Evolutionary conservation across 2,888 invertebrate genomes (phyloP), one percentile per base, ranked within the genome.

Genomic region (Mythimna vitellina): DNA sequence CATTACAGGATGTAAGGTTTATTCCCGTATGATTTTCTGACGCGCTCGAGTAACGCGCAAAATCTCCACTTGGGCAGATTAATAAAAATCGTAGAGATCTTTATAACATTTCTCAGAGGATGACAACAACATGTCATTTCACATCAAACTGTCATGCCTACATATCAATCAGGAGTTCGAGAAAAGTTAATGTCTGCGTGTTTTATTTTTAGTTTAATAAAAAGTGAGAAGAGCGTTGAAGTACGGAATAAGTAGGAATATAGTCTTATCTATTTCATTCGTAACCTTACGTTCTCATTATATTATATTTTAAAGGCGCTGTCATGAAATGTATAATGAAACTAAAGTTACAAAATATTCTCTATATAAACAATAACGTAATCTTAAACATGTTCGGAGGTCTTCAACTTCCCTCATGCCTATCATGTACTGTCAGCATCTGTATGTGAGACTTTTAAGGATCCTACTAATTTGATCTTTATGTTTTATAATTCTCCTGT

Each of bases 401-500:
- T 20, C 62, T 62, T 20, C 46, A 62, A 17, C 7, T 29, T 56
- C 3, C 25, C 17, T 46, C 17, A 14, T 42, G 14, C 4, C 5
- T 46, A 46, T 46, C 46, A 14, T 17, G 5, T 20, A 46, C 46
- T 46, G 20, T 46, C 20, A 46, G 46, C 1, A 46, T 46, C 42
- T 42, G 3, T 49, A 49, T 49, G 20, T 49, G 7, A 49, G 1
- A 49, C 1, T 7, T 17, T 17, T 42, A 14, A 20, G 7, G 17
- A 20, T 2, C 20, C 6, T 20, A 49, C 20, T 49, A 20, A 20
- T 49, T 49, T 14, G 17, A 17, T 25, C 56, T 32, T 56, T 49
- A 64, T 10, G 12, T 65, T 14, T 7, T 57, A 5, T 65, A 49
- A 3, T 65, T 56, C 9, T 69, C 64, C n/a, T 78, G 65, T 70